phyloP scores from a whole-genome alignment of 2,113 vertebrate species.

The Otus sunia region DNA sequence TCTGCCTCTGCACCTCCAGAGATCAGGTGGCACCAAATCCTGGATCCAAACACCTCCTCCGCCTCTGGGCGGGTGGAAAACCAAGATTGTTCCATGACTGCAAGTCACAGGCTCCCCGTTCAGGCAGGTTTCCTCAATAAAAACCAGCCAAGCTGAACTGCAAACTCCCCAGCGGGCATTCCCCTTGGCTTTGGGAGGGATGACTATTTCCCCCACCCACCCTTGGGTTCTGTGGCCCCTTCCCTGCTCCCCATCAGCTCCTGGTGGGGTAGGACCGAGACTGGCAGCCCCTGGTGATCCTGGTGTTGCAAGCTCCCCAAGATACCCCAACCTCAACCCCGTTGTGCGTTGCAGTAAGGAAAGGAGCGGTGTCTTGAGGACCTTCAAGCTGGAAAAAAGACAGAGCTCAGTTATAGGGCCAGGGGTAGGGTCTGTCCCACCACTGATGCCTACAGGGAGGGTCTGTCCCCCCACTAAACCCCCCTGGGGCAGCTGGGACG shows the following conservation, averaged over 20 bases:
- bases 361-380: neutral
- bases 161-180: neutral
- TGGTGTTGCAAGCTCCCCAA: rapidly evolving
- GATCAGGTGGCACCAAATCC: neutral
- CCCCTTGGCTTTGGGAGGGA: neutral
- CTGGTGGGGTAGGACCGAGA: rapidly evolving
- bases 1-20: neutral
- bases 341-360: rapidly evolving
- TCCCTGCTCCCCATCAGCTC: neutral
- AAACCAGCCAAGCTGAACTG: neutral
- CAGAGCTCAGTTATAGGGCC: neutral
- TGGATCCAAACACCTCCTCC: neutral
- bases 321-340: neutral
- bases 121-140: neutral
- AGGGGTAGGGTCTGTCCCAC: neutral
- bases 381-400: neutral
- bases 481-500: neutral
- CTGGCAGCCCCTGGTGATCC: neutral
- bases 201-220: rapidly evolving
- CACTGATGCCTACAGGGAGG: rapidly evolving
- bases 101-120: neutral
- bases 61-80: neutral
- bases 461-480: neutral
- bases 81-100: neutral
- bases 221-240: rapidly evolving